Conservation (phyloP, 2,113 vertebrate species). For the Gavialis gangeticus region DNA sequence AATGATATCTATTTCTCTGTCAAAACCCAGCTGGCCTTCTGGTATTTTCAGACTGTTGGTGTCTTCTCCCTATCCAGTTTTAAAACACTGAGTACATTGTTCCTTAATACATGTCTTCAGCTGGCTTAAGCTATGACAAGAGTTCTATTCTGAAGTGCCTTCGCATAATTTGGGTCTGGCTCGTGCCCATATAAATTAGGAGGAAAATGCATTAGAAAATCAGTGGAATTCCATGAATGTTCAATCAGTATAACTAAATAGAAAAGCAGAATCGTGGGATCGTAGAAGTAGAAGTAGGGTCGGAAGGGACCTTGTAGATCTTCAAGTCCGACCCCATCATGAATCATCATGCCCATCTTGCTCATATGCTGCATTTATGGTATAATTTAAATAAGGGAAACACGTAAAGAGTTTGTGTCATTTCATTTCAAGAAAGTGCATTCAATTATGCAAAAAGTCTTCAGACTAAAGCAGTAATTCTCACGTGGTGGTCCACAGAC, state of each 20-base stretch:
- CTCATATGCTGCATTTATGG: neutral
- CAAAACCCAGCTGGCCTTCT: neutral
- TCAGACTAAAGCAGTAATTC: neutral
- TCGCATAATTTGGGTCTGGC: neutral
- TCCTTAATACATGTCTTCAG: neutral
- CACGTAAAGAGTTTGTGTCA: neutral
- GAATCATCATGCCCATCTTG: neutral
- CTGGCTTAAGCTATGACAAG: neutral
- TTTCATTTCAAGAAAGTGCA: accelerated
- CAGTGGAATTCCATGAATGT: neutral
- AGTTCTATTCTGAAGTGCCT: neutral
- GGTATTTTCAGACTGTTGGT: neutral
- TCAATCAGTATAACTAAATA: neutral
- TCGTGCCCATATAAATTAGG: neutral
- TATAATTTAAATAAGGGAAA: neutral
- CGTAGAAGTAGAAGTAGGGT: too few relatives aligned
- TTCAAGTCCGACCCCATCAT: too few relatives aligned
- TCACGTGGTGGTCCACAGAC: neutral
- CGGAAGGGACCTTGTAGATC: too few relatives aligned
- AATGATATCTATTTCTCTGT: neutral
- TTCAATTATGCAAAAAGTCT: neutral
- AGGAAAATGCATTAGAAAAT: neutral
- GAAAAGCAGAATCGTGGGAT: neutral
- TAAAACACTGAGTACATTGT: neutral
- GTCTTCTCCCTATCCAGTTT: neutral